Evolutionary conservation across 2,797 vertebrate genomes (phyloP).

Genomic region (Protosalanx chinensis): DNA sequence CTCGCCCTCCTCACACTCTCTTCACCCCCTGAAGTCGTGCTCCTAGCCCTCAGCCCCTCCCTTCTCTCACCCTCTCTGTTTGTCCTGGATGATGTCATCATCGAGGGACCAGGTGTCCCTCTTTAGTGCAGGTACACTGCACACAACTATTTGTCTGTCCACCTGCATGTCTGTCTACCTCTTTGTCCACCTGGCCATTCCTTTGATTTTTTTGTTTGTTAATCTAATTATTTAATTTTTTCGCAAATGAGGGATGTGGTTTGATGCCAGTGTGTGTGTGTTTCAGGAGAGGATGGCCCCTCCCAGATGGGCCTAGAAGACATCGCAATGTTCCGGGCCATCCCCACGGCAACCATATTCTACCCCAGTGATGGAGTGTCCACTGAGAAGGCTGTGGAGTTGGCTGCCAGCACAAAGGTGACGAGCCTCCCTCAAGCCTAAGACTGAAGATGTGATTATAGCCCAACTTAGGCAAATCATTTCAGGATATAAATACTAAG

Average conservation of each 20-base stretch:
- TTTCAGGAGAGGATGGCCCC: slow-evolving; percentile 90
- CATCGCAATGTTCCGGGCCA: slow-evolving; percentile 84
- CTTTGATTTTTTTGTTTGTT: not conserved
- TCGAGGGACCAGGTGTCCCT: slow-evolving; percentile 76
- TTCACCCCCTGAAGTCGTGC: slow-evolving; percentile 48
- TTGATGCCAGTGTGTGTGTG: slow-evolving; percentile 11
- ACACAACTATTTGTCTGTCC: slow-evolving; percentile 66
- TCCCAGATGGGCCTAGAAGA: slow-evolving; percentile 95
- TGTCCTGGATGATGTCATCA: slow-evolving; percentile 75
- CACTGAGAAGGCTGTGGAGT: slow-evolving; percentile 92
- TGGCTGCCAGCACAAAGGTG: slow-evolving; percentile 91
- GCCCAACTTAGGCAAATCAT: not conserved
- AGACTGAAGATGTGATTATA: not conserved
- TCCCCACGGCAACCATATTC: slow-evolving; percentile 88
- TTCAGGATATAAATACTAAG: not conserved
- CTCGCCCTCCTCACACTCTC: slow-evolving; percentile 35
- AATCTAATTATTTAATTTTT: too few relatives aligned
- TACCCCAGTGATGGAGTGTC: slow-evolving; percentile 92
- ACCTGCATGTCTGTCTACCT: slow-evolving; percentile 40
- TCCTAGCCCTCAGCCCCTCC: slow-evolving; percentile 74
- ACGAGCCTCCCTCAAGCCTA: not conserved
- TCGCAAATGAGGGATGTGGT: not conserved
- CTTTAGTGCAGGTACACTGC: slow-evolving; percentile 83
- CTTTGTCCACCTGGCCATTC: slow-evolving; percentile 10
- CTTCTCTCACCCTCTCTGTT: slow-evolving; percentile 73